These are phyloP conservation scores for Caenorhabditis sp. DNA, from an alignment of 2,888 invertebrate genomes.

Conservation along the genomic window DNA sequence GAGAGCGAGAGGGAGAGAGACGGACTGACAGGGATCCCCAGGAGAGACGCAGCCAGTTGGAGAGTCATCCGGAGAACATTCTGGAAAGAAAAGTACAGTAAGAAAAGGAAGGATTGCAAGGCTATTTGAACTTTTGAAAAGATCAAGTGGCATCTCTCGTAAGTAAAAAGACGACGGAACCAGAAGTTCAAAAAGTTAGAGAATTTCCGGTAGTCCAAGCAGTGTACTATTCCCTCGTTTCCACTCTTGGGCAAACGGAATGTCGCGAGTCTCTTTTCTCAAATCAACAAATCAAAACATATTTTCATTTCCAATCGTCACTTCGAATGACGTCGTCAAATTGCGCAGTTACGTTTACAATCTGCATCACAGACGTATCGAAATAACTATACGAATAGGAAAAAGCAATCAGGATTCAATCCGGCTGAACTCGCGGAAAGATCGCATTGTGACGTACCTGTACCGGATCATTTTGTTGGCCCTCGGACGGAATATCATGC, in stretches of 20 bases:
- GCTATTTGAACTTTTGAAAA: not conserved
- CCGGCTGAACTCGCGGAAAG: not conserved
- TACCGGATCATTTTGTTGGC: slow-evolving; percentile 30
- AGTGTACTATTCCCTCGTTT: too few species aligned
- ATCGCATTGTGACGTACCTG: too few species aligned
- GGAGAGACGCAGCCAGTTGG: not conserved
- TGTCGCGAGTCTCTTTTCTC: too few species aligned
- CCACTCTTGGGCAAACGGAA: too few species aligned
- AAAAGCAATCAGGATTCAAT: slow-evolving; percentile 6
- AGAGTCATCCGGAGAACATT: slow-evolving; percentile 27
- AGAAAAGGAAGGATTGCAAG: not conserved
- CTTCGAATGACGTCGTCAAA: not conserved
- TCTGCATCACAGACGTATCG: too few species aligned
- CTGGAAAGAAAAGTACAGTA: slow-evolving; percentile 9
- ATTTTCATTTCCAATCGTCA: too few species aligned
- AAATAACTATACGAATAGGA: not conserved
- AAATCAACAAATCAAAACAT: not conserved
- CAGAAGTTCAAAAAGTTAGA: too few species aligned
- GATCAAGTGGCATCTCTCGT: too few species aligned
- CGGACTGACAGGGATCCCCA: slow-evolving; percentile 1
- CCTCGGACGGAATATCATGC: slow-evolving; percentile 15
- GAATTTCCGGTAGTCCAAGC: too few species aligned
- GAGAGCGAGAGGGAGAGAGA: not conserved
- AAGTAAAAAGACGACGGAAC: too few species aligned
- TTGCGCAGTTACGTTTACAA: not conserved